Conservation (phyloP, 92 coral and sea anemone genomes). For the Palythoa grandiflora region DNA sequence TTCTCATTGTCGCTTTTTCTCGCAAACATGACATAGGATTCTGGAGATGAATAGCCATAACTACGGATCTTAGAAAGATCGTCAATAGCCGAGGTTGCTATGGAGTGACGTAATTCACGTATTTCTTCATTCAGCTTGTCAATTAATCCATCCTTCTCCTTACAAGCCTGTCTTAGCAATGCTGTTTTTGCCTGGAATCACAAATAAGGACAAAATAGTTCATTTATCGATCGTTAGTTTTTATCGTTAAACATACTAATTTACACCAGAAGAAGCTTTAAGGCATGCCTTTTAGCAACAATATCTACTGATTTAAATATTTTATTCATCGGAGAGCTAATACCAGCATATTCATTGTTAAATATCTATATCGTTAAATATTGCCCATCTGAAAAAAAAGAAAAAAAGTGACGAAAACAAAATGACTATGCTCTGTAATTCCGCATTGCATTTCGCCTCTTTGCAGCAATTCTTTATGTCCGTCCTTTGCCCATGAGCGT, state of each 20-base stretch:
- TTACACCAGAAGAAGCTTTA: background rate
- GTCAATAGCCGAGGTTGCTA: slow-evolving; percentile 93
- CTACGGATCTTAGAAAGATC: slow-evolving; percentile 89
- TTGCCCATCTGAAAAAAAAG: too few species aligned
- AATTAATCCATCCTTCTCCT: slow-evolving; percentile 91
- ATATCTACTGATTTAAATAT: background rate
- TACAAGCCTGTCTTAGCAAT: slow-evolving; percentile 91
- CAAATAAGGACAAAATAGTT: background rate
- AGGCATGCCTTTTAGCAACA: too few species aligned
- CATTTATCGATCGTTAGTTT: background rate
- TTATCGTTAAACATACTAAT: background rate
- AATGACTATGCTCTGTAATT: too few species aligned
- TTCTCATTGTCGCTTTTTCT: slow-evolving; percentile 61
- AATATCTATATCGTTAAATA: too few species aligned
- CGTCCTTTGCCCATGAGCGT: too few species aligned
- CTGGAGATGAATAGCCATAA: slow-evolving; percentile 83
- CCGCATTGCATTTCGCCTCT: too few species aligned
- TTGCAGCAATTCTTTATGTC: too few species aligned
- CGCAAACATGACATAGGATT: slow-evolving; percentile 77
- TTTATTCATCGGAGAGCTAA: background rate
- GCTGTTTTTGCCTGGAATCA: slow-evolving; percentile 85
- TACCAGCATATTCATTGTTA: background rate
- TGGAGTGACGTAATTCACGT: slow-evolving; percentile 90
- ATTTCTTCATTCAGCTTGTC: slow-evolving; percentile 87
- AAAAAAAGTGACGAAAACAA: too few species aligned